phyloP scores from a whole-genome alignment of 2,888 invertebrate genomes.

The Chloroclysta siterata region DNA sequence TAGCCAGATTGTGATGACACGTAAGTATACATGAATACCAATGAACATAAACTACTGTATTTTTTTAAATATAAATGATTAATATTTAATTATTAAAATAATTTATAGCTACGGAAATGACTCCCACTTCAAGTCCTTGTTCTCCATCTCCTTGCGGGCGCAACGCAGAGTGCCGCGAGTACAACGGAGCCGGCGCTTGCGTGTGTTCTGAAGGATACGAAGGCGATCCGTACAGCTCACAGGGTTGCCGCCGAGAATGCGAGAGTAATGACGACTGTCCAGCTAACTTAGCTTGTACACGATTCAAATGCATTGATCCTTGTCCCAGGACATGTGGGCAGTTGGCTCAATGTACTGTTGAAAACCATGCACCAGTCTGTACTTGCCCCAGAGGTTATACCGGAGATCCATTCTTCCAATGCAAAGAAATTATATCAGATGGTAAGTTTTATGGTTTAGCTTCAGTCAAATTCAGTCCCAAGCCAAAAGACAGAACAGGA shows the following conservation, averaged over 20 bases:
- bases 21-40: constrained; percentile 53
- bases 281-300: constrained; percentile 89
- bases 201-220: constrained; percentile 91
- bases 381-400: constrained; percentile 90
- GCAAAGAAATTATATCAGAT: constrained; percentile 82
- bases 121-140: constrained; percentile 90
- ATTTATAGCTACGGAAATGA: constrained; percentile 84
- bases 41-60: background rate
- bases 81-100: background rate
- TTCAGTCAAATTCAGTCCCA: too few relatives aligned
- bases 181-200: constrained; percentile 94
- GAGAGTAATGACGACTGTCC: constrained; percentile 91
- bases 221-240: constrained; percentile 92
- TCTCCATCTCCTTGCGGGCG: constrained; percentile 94
- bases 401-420: constrained; percentile 93
- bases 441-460: constrained; percentile 53
- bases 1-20: constrained; percentile 80
- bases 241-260: constrained; percentile 91
- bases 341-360: constrained; percentile 91
- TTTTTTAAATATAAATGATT: background rate
- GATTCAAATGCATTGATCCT: constrained; percentile 93
- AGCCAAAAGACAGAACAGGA: too few relatives aligned
- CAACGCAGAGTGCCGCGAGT: constrained; percentile 92
- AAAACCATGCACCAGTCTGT: constrained; percentile 92
- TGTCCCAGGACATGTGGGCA: constrained; percentile 93